phyloP scores from a whole-genome alignment of 1,140 invertebrate species.

The Nymphalis io region DNA sequence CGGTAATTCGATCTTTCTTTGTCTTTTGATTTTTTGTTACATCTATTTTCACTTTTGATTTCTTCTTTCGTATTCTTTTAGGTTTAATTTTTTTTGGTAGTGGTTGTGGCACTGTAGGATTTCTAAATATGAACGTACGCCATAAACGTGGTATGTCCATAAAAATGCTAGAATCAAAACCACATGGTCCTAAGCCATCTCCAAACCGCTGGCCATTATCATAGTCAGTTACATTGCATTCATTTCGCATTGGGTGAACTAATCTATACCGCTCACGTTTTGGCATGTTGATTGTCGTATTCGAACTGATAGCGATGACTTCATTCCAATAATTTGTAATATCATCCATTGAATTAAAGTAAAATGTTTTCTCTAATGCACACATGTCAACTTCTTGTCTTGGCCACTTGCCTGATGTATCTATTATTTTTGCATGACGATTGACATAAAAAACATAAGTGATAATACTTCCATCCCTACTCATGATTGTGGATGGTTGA shows the following conservation, averaged over 20 bases:
- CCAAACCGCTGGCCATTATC: slow-evolving; percentile 60
- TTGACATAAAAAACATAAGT: slow-evolving; percentile 67
- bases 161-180: slow-evolving; percentile 66
- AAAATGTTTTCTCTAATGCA: slow-evolving; percentile 50
- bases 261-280: slow-evolving; percentile 51
- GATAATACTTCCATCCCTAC: slow-evolving; percentile 34
- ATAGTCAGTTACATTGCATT: slow-evolving; percentile 43
- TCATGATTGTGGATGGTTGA: slow-evolving; percentile 32
- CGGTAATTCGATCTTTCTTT: slow-evolving; percentile 23
- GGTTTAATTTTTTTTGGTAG: slow-evolving; percentile 38
- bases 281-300: slow-evolving; percentile 52
- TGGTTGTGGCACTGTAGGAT: slow-evolving; percentile 35
- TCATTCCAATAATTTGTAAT: slow-evolving; percentile 62
- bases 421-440: slow-evolving; percentile 58
- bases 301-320: slow-evolving; percentile 56
- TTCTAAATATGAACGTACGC: slow-evolving; percentile 50
- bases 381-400: slow-evolving; percentile 37
- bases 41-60: slow-evolving; percentile 4
- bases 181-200: slow-evolving; percentile 64
- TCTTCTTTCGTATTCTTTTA: slow-evolving; percentile 36
- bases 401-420: slow-evolving; percentile 69
- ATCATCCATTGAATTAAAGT: slow-evolving; percentile 56
- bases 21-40: slow-evolving; percentile 7
- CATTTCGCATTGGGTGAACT: slow-evolving; percentile 48
- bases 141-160: slow-evolving; percentile 64